Conservation (phyloP, 2,113 vertebrate species). For the Mormoops blainvillei region DNA sequence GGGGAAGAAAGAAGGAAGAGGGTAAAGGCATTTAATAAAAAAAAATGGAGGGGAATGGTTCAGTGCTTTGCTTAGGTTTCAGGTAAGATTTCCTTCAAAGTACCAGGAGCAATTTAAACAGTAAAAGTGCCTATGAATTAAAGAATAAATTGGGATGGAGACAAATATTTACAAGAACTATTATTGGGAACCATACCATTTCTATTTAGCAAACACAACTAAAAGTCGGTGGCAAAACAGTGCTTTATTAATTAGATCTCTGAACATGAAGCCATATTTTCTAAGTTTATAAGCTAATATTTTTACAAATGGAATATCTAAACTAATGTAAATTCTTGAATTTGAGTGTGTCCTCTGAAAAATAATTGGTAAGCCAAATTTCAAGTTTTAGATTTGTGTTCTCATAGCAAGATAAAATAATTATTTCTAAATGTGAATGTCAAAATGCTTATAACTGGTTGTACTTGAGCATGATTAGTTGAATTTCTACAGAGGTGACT, state of each 20-base stretch:
- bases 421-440: neutral
- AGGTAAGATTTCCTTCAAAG: neutral
- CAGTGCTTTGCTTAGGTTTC: neutral
- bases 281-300: neutral
- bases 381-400: neutral
- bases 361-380: neutral
- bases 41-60: slow-evolving; percentile 8
- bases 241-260: neutral
- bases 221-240: neutral
- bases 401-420: neutral
- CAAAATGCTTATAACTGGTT: neutral
- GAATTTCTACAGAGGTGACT: neutral
- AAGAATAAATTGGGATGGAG: neutral
- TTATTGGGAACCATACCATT: neutral
- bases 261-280: neutral
- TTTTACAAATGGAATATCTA: slow-evolving; percentile 1
- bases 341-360: neutral
- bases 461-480: neutral
- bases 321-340: neutral
- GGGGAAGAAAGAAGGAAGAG: neutral
- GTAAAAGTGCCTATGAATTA: neutral
- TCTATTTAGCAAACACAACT: slow-evolving; percentile 9
- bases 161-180: neutral
- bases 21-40: slow-evolving; percentile 4
- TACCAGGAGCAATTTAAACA: neutral